These are phyloP conservation scores for Spea bombifrons DNA, from an alignment of 2,113 vertebrate species.

Conservation along the genomic window DNA sequence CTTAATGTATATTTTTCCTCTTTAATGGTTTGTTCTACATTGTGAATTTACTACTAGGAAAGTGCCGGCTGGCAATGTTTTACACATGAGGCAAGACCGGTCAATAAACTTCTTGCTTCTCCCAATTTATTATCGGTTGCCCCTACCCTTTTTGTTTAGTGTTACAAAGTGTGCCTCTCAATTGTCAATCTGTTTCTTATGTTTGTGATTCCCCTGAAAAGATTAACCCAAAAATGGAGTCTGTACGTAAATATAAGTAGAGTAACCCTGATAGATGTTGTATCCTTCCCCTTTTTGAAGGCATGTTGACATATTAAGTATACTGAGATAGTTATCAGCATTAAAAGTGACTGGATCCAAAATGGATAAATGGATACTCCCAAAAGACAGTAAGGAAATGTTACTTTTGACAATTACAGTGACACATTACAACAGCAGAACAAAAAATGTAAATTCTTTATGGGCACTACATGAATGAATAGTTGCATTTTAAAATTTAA, in stretches of 20 bases:
- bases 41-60: no score
- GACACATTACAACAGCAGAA: slow-evolving; percentile 24
- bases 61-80: no score
- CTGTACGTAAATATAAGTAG: neutral
- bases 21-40: no score
- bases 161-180: no score
- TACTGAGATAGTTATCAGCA: slow-evolving; percentile 41
- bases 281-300: slow-evolving; percentile 33
- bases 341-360: slow-evolving; percentile 44
- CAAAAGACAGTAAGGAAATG: slow-evolving; percentile 41
- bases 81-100: no score
- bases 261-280: slow-evolving; percentile 26
- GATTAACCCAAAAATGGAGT: no score
- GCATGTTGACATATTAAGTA: slow-evolving; percentile 37
- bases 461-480: neutral
- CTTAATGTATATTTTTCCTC: no score
- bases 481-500: neutral
- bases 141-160: no score
- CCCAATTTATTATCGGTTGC: no score
- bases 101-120: no score
- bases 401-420: slow-evolving; percentile 43
- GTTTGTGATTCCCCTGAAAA: no score
- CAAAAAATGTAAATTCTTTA: neutral
- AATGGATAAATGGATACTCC: slow-evolving; percentile 3
- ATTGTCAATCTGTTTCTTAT: no score